Base-by-base conservation (phyloP, 1,140 invertebrate genomes). In the Cotesia vestalis region DNA sequence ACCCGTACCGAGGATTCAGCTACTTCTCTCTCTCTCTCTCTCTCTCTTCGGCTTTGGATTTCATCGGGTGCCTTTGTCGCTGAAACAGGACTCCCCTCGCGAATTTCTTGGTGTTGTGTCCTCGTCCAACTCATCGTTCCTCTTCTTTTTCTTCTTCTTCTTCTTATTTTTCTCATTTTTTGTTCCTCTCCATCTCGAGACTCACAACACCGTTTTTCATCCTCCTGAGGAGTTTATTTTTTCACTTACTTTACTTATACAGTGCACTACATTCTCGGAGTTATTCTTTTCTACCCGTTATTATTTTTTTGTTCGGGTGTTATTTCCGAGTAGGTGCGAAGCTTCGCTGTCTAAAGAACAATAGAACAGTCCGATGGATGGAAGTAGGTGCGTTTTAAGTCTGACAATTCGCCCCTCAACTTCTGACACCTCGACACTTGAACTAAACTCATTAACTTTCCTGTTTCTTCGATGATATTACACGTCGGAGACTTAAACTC, bases 371-470 rank as follows among this genome's bases (percentile, higher is more conserved):
- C 66, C 52, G 55, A 60, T 57, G 53, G 14, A 38, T 36, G 8
- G 35, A 38, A 36, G 57, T 20, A 59, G 55, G 20, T 60, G 34
- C 66, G 53, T 68, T 68, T 68, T 8, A 62, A 68, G 66, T 59
- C 36, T 68, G 6, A 68, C 55, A 59, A 55, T 67, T 67, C 20
- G 66, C 52, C 40, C 52, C 62, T 64, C 46, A 36, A 64, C 62
- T 20, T 34, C 40, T 46, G 40, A 36, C 62, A 40, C 62, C 20
- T 67, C 12, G 66, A 67, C 66, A 67, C 51, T 67, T 51, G 66
- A 67, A 67, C 66, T 67, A 53, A 53, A 67, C 66, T 67, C 66
- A 67, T 67, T 67, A 67, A 67, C 46, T 67, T 55, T 52, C 52
- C 27, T 67, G 66, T 55, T 67, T 67, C 66, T 62, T 11, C 34